Evolutionary conservation across 2,797 vertebrate species (phyloP).

Genomic region (Falco berigora): DNA sequence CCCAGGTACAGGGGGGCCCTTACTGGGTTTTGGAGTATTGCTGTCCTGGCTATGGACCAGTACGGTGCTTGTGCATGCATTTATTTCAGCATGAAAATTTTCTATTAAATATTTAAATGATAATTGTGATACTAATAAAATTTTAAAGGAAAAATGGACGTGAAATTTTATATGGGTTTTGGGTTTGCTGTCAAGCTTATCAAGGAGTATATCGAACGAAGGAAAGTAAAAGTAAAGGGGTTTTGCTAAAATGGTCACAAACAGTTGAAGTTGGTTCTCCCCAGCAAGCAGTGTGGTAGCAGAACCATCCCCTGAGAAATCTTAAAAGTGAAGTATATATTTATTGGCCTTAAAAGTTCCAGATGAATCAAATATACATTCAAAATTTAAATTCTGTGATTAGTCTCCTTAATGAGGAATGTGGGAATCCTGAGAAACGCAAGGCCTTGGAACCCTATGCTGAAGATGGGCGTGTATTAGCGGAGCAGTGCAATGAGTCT

Average conservation of each 20-base stretch:
- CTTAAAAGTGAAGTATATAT: not conserved
- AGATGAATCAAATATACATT: not conserved
- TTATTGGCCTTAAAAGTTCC: not conserved
- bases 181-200: not conserved
- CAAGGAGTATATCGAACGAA: not conserved
- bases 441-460: not conserved
- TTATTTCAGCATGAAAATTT: not conserved
- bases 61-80: fast-evolving
- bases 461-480: not conserved
- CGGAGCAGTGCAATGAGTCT: not conserved
- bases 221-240: not conserved
- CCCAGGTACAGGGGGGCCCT: not conserved
- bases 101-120: not conserved
- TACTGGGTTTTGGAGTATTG: not conserved
- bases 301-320: not conserved
- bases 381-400: not conserved
- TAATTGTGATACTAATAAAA: not conserved
- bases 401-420: not conserved
- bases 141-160: not conserved
- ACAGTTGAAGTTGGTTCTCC: not conserved
- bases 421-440: not conserved
- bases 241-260: not conserved
- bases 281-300: not conserved
- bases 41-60: not conserved
- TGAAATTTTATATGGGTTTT: not conserved